A percentile compares a stretch with the other conserved stretches of the same genome.
Conservation (phyloP, 1,140 invertebrate species). For the Macrotrachela quadricornifera region DNA sequence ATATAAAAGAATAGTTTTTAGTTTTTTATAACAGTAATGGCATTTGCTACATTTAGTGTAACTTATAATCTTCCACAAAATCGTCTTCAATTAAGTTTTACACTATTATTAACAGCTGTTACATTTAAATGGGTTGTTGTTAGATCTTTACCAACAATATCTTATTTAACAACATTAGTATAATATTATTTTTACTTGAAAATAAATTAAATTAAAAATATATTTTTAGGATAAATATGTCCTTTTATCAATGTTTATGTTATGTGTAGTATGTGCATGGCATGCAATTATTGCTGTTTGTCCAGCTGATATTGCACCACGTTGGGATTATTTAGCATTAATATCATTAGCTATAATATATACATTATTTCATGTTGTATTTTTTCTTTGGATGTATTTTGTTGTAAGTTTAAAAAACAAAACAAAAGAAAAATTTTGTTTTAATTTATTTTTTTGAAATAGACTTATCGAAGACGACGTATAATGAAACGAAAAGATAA, state of each 20-base stretch:
- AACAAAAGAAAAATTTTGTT: too few relatives aligned
- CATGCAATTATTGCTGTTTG: conserved; percentile 18
- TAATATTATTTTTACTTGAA: too few relatives aligned
- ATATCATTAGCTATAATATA: conserved; percentile 10
- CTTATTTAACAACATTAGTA: conserved; percentile 24
- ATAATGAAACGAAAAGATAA: too few relatives aligned
- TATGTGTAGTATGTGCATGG: conserved; percentile 21
- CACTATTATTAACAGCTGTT: conserved; percentile 18
- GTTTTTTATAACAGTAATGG: conserved; percentile 23
- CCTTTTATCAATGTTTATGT: conserved; percentile 16
- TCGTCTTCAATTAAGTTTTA: conserved; percentile 12
- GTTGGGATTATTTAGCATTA: conserved; percentile 9
- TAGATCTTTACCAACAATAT: conserved; percentile 20
- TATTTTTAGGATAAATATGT: conserved; percentile 19
- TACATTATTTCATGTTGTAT: conserved; percentile 14
- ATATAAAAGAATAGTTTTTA: too few relatives aligned
- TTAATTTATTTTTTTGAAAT: too few relatives aligned
- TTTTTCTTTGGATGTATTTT: conserved; percentile 14
- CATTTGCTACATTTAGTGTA: conserved; percentile 26
- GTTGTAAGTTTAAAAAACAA: conserved; percentile 10
- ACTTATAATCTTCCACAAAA: conserved; percentile 10
- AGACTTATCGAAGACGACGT: too few relatives aligned
- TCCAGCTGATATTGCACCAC: too few relatives aligned
- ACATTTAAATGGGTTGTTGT: conserved; percentile 25
- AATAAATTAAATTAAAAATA: too few relatives aligned